Evolutionary conservation across 2,113 vertebrate species (phyloP), one percentile per base, ranked within the genome.

Genomic region (Leucosticte australis): DNA sequence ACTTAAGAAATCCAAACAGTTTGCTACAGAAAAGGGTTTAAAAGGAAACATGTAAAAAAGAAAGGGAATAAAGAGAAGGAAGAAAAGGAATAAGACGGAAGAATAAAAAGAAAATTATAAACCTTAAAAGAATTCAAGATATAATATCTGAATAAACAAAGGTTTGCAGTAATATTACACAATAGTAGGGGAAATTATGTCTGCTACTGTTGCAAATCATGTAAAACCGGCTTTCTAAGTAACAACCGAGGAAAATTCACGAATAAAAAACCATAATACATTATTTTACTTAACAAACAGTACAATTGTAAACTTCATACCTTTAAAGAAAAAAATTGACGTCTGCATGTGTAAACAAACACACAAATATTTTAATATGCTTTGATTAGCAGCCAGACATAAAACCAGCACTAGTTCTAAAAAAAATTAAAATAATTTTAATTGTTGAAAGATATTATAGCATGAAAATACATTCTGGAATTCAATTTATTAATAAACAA

Each of bases 321-420:
- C 5, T 56, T 47, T 57, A 57, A 53, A 83, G 59, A 76, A 86
- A 79, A 52, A 50, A 67, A 33, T 0, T 6, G 0, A 13, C 26
- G 12, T 47, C 8, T 35, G 20, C 22, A 33, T 42, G 3, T 33
- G 39, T 41, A 71, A 89, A 69, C 18, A 42, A 67, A 69, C 14
- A 39, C 2, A 52, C 8, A 84, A 77, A 57, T 42, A 59, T 59
- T 84, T 75, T 23, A 60, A 64, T 26, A 69, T 11, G 17, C 13
- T 71, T 50, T 80, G 55, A 94, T 84, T 65, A 89, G 27, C 28
- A 68, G 77, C 6, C 26, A 84, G 94, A 63, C 87, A 96, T 28
- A 94, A 96, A 97, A 92, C 41, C 15, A 94, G 46, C 44, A 93
- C 24, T 60, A 94, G 65, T 78, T 78, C 42, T 82, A 83, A 93